phyloP scores from a whole-genome alignment of 2,888 invertebrate genomes.

The Netelia virgata region DNA sequence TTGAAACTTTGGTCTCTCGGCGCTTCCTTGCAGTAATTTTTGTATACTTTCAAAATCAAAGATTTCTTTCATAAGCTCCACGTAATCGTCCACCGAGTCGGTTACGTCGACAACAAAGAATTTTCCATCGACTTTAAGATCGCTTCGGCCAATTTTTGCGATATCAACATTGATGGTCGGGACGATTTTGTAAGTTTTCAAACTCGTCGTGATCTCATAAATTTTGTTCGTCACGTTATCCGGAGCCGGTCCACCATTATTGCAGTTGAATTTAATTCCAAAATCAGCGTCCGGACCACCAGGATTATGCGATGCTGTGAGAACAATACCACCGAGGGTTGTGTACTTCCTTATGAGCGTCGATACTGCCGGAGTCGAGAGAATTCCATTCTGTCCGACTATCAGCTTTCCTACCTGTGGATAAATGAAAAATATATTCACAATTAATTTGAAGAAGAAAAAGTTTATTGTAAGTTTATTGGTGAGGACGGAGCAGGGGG shows the following conservation, averaged over 20 bases:
- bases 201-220: slow-evolving; percentile 91
- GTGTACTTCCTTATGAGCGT: slow-evolving; percentile 95
- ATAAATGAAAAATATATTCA: slow-evolving; percentile 1
- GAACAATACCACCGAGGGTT: slow-evolving; percentile 96
- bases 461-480: neutral
- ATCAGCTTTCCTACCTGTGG: slow-evolving; percentile 92
- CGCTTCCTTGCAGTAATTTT: slow-evolving; percentile 89
- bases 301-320: slow-evolving; percentile 99
- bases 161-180: slow-evolving; percentile 92
- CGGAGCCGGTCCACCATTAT: slow-evolving; percentile 99
- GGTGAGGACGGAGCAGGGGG: neutral
- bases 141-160: slow-evolving; percentile 87
- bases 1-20: slow-evolving; percentile 90
- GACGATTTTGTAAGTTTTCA: slow-evolving; percentile 93
- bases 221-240: slow-evolving; percentile 96
- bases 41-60: slow-evolving; percentile 96
- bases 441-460: slow-evolving; percentile 16
- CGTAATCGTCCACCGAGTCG: slow-evolving; percentile 96
- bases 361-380: slow-evolving; percentile 99
- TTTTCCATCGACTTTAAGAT: slow-evolving; percentile 88
- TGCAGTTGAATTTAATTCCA: slow-evolving; percentile 99
- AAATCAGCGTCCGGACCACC: slow-evolving; percentile 99
- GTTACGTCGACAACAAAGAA: slow-evolving; percentile 94
- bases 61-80: slow-evolving; percentile 96
- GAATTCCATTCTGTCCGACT: slow-evolving; percentile 96